Evolutionary conservation across 2,888 invertebrate species (phyloP).

Genomic region (Marronus borbonicus): DNA sequence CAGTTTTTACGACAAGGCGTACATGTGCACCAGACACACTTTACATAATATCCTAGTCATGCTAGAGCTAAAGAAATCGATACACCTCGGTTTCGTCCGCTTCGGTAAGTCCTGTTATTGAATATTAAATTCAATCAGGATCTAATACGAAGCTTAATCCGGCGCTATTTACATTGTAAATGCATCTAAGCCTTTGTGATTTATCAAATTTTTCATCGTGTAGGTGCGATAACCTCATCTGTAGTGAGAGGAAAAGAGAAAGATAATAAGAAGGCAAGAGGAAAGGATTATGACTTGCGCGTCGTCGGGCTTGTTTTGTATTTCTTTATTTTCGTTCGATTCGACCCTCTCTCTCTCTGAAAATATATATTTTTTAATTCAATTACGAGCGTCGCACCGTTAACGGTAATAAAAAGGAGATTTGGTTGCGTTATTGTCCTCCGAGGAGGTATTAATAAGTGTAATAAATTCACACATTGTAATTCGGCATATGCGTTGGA

Average conservation of each 20-base stretch:
- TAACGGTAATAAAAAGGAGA: constrained; percentile 45
- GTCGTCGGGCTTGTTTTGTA: constrained; percentile 10
- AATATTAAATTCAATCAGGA: constrained; percentile 57
- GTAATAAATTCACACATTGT: constrained; percentile 45
- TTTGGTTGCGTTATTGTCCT: constrained; percentile 38
- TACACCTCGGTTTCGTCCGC: constrained; percentile 19
- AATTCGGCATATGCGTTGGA: constrained; percentile 30
- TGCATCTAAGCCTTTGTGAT: constrained; percentile 55
- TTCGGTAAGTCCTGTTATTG: constrained; percentile 52
- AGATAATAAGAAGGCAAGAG: background rate
- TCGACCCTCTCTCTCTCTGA: background rate
- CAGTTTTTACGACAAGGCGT: constrained; percentile 12
- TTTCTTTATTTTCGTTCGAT: constrained; percentile 13
- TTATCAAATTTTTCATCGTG: constrained; percentile 53
- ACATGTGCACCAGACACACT: constrained; percentile 18
- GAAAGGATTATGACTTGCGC: constrained; percentile 28
- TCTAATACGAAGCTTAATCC: constrained; percentile 55
- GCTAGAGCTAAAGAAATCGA: constrained; percentile 37
- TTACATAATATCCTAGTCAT: constrained; percentile 27
- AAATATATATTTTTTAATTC: constrained; percentile 44
- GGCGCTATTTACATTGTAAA: constrained; percentile 54
- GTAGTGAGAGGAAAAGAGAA: background rate
- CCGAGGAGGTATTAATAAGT: constrained; percentile 37
- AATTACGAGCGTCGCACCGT: constrained; percentile 26
- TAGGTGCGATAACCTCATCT: constrained; percentile 31